phyloP scores from a whole-genome alignment of 2,113 vertebrate genomes.

The Thinocorus orbignyianus region DNA sequence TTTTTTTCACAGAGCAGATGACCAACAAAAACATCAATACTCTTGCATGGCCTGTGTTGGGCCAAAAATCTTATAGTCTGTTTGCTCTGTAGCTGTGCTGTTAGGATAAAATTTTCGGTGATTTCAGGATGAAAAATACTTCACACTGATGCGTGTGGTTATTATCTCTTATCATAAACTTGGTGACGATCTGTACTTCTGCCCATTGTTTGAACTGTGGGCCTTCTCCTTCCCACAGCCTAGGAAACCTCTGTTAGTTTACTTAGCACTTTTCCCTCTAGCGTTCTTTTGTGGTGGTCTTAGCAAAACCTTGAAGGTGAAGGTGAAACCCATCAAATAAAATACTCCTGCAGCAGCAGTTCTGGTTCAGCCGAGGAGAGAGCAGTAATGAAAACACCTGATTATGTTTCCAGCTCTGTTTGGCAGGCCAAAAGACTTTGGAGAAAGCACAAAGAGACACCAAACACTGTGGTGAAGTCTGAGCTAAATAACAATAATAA shows the following conservation, averaged over 20 bases:
- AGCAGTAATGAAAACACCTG: background rate
- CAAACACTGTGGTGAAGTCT: background rate
- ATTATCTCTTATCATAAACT: background rate
- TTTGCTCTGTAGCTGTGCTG: background rate
- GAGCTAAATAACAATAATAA: background rate
- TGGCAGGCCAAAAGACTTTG: background rate
- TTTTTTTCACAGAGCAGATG: background rate
- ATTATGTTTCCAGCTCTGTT: conserved; percentile 7
- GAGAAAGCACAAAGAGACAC: background rate
- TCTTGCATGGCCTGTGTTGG: background rate
- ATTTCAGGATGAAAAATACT: background rate
- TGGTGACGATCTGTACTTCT: background rate
- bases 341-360: background rate
- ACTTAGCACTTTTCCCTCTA: background rate
- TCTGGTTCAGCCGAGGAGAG: background rate
- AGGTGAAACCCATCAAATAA: conserved; percentile 43
- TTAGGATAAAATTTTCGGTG: background rate
- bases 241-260: background rate
- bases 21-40: background rate
- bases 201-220: background rate
- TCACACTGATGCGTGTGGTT: background rate
- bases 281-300: background rate
- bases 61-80: background rate
- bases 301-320: conserved; percentile 7
- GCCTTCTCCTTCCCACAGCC: background rate